Percentiles rank a stretch among this genome's conserved stretches.
Conservation (phyloP, 2,888 invertebrate genomes). For the Candidula unifasciata region DNA sequence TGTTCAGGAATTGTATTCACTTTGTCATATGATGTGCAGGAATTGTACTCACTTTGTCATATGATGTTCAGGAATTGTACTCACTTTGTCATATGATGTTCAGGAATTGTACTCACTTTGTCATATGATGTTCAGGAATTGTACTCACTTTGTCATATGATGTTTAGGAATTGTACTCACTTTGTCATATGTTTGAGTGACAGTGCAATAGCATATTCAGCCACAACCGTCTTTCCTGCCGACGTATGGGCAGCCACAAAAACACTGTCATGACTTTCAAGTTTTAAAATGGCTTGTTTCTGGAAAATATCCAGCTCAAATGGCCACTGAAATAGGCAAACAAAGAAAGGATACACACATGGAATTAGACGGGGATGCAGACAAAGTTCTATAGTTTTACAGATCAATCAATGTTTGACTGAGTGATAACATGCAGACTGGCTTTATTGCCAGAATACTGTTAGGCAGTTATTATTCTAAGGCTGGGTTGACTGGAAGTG, state of each 20-base stretch:
- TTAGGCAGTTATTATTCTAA: too few species aligned
- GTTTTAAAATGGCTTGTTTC: constrained; percentile 94
- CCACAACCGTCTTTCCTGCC: constrained; percentile 97
- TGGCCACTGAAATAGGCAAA: constrained; percentile 78
- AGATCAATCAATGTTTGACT: background rate
- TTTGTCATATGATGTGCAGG: constrained; percentile 86
- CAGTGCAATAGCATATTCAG: constrained; percentile 98
- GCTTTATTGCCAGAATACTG: too few species aligned
- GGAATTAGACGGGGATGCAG: too few species aligned
- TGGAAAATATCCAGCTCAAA: constrained; percentile 98
- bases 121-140: constrained; percentile 83
- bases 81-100: constrained; percentile 86
- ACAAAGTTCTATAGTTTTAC: too few species aligned
- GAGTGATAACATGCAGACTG: too few species aligned
- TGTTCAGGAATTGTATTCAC: constrained; percentile 79
- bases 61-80: constrained; percentile 79
- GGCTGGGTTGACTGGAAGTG: too few species aligned
- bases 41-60: constrained; percentile 84
- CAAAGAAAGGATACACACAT: background rate
- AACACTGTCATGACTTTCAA: constrained; percentile 95
- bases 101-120: constrained; percentile 81
- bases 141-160: constrained; percentile 88
- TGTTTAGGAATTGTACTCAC: constrained; percentile 76
- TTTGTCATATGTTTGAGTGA: constrained; percentile 93
- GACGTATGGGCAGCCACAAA: constrained; percentile 99